These are phyloP conservation scores for Gadus chalcogrammus DNA, from an alignment of 2,113 vertebrate genomes.

Conservation along the genomic window DNA sequence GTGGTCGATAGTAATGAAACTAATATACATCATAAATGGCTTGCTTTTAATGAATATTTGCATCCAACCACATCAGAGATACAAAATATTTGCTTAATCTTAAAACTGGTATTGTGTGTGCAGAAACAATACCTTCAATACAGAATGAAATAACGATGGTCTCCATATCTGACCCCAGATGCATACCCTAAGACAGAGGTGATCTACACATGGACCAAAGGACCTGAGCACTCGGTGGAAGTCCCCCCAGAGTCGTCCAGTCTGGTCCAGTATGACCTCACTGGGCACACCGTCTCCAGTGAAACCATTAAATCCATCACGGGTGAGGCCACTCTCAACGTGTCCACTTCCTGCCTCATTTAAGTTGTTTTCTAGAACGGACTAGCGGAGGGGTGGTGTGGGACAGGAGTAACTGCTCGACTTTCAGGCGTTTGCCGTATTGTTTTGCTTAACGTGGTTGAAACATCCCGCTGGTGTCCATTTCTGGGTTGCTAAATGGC, in stretches of 20 bases:
- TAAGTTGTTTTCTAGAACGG: neutral
- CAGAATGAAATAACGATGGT: neutral
- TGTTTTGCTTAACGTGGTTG: conserved; percentile 20
- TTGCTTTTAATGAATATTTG: too few species aligned
- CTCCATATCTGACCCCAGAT: conserved; percentile 73
- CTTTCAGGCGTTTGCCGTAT: neutral
- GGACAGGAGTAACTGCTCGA: neutral
- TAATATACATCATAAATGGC: too few species aligned
- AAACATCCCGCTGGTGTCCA: conserved; percentile 26
- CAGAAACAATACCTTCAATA: neutral
- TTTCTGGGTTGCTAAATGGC: too few species aligned
- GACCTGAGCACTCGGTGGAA: conserved; percentile 93
- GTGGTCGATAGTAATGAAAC: too few species aligned
- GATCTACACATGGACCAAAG: conserved; percentile 99
- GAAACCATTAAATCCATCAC: conserved; percentile 97
- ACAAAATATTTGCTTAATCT: too few species aligned
- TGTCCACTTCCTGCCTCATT: neutral
- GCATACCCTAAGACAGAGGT: conserved; percentile 98
- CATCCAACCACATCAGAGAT: too few species aligned
- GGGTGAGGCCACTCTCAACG: conserved; percentile 70
- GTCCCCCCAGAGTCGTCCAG: conserved; percentile 97
- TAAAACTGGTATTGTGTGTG: too few species aligned
- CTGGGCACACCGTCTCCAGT: conserved; percentile 93
- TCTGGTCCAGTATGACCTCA: conserved; percentile 96
- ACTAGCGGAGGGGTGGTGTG: neutral